Conservation (phyloP, 2,888 invertebrate genomes). For the Ectropis crepuscularia region DNA sequence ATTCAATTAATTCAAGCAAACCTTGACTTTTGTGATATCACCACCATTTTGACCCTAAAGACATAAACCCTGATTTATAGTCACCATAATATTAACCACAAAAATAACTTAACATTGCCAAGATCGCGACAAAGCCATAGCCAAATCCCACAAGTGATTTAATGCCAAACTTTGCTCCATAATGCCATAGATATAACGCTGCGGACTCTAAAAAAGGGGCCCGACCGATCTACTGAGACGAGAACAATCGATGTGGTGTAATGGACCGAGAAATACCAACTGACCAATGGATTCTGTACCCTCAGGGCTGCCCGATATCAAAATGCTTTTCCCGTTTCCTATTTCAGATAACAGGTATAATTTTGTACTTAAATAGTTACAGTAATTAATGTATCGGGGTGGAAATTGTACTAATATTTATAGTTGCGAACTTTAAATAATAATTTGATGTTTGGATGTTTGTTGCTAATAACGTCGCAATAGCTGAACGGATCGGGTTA, state of each 20-base stretch:
- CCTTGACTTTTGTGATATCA: background rate
- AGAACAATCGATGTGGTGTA: constrained; percentile 71
- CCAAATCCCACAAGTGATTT: constrained; percentile 26
- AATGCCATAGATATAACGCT: constrained; percentile 26
- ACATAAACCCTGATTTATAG: constrained; percentile 8
- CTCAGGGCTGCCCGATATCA: constrained; percentile 1
- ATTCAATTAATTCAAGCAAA: background rate
- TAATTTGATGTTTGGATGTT: too few species aligned
- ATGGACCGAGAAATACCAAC: constrained; percentile 72
- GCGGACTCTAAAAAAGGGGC: constrained; percentile 46
- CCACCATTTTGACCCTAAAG: background rate
- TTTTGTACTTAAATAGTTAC: too few species aligned
- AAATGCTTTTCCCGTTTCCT: too few species aligned
- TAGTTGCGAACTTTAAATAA: too few species aligned
- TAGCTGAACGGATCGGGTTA: too few species aligned
- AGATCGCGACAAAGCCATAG: constrained; percentile 14
- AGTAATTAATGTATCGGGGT: too few species aligned
- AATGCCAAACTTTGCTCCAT: constrained; percentile 29
- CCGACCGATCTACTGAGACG: constrained; percentile 53
- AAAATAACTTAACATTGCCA: constrained; percentile 13
- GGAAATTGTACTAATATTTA: too few species aligned
- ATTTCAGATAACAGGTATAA: too few species aligned
- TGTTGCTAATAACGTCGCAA: too few species aligned
- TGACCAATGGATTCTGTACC: constrained; percentile 57
- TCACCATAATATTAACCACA: constrained; percentile 5